A percentile compares a stretch with the other conserved stretches of the same genome.
Evolutionary conservation across 2,797 vertebrate genomes (phyloP).

Genomic region (Halcyon smyrnensis): DNA sequence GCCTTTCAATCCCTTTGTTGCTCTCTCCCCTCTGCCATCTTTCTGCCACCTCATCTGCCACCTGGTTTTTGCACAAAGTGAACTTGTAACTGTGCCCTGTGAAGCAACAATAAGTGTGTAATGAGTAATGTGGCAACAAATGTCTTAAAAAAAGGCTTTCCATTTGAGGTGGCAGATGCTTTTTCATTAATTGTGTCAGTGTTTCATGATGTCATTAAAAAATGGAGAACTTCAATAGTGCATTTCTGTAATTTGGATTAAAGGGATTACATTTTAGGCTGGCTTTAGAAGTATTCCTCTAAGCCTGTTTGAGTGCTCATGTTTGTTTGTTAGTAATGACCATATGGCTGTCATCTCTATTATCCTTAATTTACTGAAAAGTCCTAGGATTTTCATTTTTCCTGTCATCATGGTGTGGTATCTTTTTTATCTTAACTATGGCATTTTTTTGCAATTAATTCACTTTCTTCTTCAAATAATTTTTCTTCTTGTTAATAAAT

Average conservation of each 20-base stretch:
- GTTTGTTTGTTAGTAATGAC: not conserved
- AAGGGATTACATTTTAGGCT: not conserved
- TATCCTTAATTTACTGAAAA: not conserved
- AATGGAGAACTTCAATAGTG: not conserved
- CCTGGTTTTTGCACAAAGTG: not conserved
- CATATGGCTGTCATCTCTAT: not conserved
- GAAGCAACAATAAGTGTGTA: accelerated
- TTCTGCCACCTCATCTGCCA: not conserved
- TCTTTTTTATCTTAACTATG: not conserved
- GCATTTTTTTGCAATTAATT: not conserved
- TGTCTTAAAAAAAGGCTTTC: not conserved
- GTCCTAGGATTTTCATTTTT: not conserved
- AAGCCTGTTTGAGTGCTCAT: not conserved
- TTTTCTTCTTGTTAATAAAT: not conserved
- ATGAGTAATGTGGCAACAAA: not conserved
- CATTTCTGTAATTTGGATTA: not conserved
- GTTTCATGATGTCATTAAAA: not conserved
- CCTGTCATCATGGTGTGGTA: not conserved
- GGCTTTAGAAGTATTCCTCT: not conserved
- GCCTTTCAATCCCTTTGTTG: accelerated
- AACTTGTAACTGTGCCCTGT: not conserved
- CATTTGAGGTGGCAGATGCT: not conserved
- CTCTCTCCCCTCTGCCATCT: accelerated
- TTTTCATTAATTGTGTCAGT: not conserved
- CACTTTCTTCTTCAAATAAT: not conserved